Base-by-base conservation (phyloP, 2,113 vertebrate genomes). In the Cynopterus brachyotis region DNA sequence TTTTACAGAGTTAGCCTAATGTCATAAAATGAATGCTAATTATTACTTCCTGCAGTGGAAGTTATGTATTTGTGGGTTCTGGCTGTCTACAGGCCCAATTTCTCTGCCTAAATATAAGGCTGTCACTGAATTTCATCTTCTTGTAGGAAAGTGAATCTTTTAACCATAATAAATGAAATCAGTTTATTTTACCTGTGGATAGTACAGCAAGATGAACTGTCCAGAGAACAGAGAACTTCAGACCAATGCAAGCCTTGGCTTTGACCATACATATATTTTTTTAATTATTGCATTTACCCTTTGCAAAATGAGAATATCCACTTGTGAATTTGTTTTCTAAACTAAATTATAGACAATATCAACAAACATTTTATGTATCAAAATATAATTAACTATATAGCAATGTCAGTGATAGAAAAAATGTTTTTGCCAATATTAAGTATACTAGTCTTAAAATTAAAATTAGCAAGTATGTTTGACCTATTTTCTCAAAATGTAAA, bases 241-340 rank as follows among this genome's bases (percentile, higher is more conserved):
- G 20, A 19, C 0, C 35, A 5, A 47, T 72, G 0, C 2, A 53
- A 59, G 0, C 16, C 4, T 75, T 81, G 10, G 1, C 17, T 40
- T 75, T 81, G 10, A 1, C 15, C 47, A 0, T n/a, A n/a, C n/a
- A n/a, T n/a, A n/a, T n/a, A n/a, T n/a, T n/a, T n/a, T n/a, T n/a
- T n/a, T n/a, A n/a, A n/a, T n/a, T n/a, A 64, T 32, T 60, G 17
- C 3, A n/a, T 15, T 96, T 66, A 62, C 9, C 13, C 62, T 9
- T 72, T 66, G 0, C 10, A 93, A 67, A 78, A 70, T 91, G 9
- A 89, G 28, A 78, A 75, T 72, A 35, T 70, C 35, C 11, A 76
- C 2, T 81, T 81, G 2, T 24, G 15, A 84, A 69, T 86, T 85
- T 89, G 26, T 85, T 91, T 94, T 79, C 1, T 22, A 88, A 80